A percentile compares a stretch with the other conserved stretches of the same genome.
These are phyloP conservation scores for Pogonophryne albipinna DNA, from an alignment of 2,797 vertebrate species.

Conservation along the genomic window DNA sequence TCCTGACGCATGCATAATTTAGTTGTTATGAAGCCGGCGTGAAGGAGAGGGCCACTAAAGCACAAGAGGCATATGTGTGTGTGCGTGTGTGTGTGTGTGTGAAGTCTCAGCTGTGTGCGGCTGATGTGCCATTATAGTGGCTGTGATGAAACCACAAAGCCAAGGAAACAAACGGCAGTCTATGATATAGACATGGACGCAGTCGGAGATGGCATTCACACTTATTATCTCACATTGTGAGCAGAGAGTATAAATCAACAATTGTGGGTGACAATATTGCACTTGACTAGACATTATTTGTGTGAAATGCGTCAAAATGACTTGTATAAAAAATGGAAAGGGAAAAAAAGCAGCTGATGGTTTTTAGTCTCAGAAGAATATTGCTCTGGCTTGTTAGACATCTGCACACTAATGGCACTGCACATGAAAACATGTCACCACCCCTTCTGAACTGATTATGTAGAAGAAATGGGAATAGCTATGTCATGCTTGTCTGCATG, in stretches of 20 bases:
- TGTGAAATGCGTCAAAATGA: conserved; percentile 51
- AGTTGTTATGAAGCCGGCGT: conserved; percentile 77
- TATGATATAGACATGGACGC: conserved; percentile 57
- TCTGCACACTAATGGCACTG: conserved; percentile 7
- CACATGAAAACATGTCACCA: conserved; percentile 15
- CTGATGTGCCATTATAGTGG: conserved; percentile 72
- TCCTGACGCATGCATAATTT: conserved; percentile 86
- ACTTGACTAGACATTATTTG: conserved; percentile 53
- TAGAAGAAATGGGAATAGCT: conserved; percentile 5
- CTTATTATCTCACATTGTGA: conserved; percentile 62
- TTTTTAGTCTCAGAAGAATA: conserved; percentile 15
- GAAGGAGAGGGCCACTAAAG: conserved; percentile 76
- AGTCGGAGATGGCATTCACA: conserved; percentile 50
- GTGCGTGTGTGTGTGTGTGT: conserved; percentile 24
- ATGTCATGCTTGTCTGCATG: conserved; percentile 32
- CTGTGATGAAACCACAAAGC: conserved; percentile 69
- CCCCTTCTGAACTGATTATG: conserved; percentile 5
- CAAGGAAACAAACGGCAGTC: conserved; percentile 59
- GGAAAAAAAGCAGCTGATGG: conserved; percentile 11
- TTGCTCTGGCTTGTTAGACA: conserved; percentile 6
- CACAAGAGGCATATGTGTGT: conserved; percentile 56
- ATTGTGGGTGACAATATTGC: conserved; percentile 52
- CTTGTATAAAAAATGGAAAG: conserved; percentile 36
- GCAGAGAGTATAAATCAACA: conserved; percentile 53
- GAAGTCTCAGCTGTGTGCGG: conserved; percentile 72